Evolutionary conservation across 37 sponge, comb jelly and placozoan species (phyloP).

Genomic region (Ephydatia muelleri): DNA sequence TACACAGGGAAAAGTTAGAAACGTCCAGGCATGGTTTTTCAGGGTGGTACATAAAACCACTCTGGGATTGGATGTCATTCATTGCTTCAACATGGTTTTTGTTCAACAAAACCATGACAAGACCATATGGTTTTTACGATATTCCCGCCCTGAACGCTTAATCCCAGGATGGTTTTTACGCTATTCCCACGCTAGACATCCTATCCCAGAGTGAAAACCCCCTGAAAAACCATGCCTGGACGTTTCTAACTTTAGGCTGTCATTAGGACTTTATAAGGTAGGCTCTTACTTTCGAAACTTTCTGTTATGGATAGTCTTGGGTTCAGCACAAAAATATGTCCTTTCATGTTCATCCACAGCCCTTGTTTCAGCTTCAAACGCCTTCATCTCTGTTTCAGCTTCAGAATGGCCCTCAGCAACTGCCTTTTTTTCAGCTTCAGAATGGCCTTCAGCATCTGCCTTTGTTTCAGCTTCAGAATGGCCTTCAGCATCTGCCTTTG

Average conservation of each 20-base stretch:
- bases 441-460: background rate
- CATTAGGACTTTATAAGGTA: background rate
- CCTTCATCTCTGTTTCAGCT: background rate
- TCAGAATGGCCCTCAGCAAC: background rate
- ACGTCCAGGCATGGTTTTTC: no score
- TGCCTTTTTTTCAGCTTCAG: background rate
- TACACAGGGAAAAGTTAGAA: no score
- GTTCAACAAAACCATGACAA: no score
- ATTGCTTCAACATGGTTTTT: no score
- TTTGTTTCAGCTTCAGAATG: background rate
- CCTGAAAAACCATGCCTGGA: no score
- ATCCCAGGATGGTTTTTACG: no score
- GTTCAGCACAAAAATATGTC: background rate
- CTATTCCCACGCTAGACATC: no score
- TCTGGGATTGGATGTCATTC: no score
- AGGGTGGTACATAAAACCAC: no score
- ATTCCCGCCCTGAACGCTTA: no score
- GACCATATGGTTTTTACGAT: no score
- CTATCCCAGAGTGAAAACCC: background rate
- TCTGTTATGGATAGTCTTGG: background rate
- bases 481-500: background rate
- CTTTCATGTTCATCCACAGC: background rate
- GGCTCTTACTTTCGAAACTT: background rate
- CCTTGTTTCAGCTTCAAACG: background rate
- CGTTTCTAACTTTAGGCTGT: no score